Conservation (phyloP, 2,113 vertebrate species). For the Platichthys stellatus region DNA sequence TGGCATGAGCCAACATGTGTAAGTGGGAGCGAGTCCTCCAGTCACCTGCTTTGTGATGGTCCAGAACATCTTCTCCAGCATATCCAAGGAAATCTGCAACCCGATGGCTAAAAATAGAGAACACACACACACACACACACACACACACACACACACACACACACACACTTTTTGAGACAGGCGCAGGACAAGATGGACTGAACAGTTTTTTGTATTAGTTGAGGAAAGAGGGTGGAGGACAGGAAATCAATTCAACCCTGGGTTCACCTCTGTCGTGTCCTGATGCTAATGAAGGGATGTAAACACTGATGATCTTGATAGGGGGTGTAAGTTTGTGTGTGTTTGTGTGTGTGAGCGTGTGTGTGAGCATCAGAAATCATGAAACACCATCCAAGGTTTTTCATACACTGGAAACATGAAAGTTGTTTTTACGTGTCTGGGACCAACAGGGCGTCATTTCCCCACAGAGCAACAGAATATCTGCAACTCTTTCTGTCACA, state of each 20-base stretch:
- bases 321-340: conserved; percentile 14
- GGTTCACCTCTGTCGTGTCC: conserved; percentile 49
- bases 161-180: conserved; percentile 32
- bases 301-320: conserved; percentile 53
- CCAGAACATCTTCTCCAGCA: conserved; percentile 76
- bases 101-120: conserved; percentile 74
- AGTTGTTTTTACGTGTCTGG: not conserved
- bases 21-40: not conserved
- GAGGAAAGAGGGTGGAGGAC: conserved; percentile 23
- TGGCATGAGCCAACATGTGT: conserved; percentile 15
- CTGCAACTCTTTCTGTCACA: conserved; percentile 26
- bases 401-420: not conserved
- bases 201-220: conserved; percentile 21
- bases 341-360: conserved; percentile 14
- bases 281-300: conserved; percentile 55
- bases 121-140: conserved; percentile 41
- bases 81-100: conserved; percentile 76
- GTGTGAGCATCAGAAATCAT: not conserved
- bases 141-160: conserved; percentile 35
- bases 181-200: conserved; percentile 36
- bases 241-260: conserved; percentile 56
- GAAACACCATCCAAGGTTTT: not conserved
- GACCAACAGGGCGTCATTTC: not conserved
- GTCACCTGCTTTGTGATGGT: conserved; percentile 74
- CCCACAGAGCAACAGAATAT: conserved; percentile 19